Evolutionary conservation across 1,140 invertebrate genomes (phyloP), one percentile per base, ranked within the genome.

Genomic region (Drosophila erecta): DNA sequence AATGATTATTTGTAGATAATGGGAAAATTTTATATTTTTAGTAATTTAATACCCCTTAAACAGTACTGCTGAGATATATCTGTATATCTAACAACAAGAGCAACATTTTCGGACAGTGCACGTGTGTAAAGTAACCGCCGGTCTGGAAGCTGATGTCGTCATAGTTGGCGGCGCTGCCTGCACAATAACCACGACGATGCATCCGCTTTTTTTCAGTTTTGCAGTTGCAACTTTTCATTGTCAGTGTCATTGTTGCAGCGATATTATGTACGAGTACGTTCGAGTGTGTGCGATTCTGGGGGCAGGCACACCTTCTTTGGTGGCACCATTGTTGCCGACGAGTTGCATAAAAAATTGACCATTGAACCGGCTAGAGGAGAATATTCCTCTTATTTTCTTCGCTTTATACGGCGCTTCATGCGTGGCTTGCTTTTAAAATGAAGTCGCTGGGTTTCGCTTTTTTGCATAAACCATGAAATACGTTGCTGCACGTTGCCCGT

Each of bases 241-340:
- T 76, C 83, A 87, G 71, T 87, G 83, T 89, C 84, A 89, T 89
- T 89, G 84, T 83, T 83, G 76, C 55, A 41, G 44, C 65, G 51
- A 55, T 62, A 73, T 71, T 80, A 67, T 69, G 50, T 59, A 44
- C 55, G 47, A 44, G 22, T 61, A 30, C 30, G 30, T 30, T 30
- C 30, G 30, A 30, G 30, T 30, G 30, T 51, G 43, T 43, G 27
- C 20, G 49, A 51, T 24, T 50, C 50, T 61, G 53, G 33, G 56
- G 44, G 30, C 30, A 38, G 37, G 24, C 53, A 46, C 55, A 69
- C 66, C 61, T 87, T 55, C 73, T 86, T 84, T 59, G 72, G 27
- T 46, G 59, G 51, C 27, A 27, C 54, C 64, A 67, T 79, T 84
- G 62, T 65, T 83, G 76, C 64, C 24, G 58, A 50, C 24, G 58